Evolutionary conservation across 1,140 invertebrate genomes (phyloP).

Genomic region (Bombus huntii): DNA sequence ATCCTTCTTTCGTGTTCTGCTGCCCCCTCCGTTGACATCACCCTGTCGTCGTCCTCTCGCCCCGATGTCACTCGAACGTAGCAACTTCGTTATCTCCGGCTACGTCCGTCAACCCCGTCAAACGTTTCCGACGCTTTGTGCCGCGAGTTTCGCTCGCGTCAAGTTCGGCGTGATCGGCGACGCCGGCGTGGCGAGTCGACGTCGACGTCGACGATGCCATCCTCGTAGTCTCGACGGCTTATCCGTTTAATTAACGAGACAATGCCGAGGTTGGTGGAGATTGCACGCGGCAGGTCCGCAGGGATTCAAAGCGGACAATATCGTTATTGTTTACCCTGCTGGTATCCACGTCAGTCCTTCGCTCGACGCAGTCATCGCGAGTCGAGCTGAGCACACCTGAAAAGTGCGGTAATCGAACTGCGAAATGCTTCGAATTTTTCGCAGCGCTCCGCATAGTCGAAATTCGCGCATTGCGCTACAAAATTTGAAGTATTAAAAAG

Average conservation of each 20-base stretch:
- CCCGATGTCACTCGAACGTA: constrained; percentile 41
- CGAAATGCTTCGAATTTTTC: neutral
- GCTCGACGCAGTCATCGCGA: neutral
- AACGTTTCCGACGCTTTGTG: constrained; percentile 75
- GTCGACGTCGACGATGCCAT: constrained; percentile 18
- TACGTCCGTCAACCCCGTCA: constrained; percentile 75
- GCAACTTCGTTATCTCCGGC: constrained; percentile 70
- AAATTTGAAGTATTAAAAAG: too few relatives aligned
- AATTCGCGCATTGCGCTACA: neutral
- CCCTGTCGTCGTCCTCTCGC: neutral
- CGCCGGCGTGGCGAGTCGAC: constrained; percentile 14
- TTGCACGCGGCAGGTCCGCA: constrained; percentile 63
- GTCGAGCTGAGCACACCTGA: neutral
- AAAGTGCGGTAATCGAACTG: constrained; percentile 1
- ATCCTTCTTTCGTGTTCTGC: constrained; percentile 18
- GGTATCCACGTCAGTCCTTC: constrained; percentile 6
- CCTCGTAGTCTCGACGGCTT: constrained; percentile 70
- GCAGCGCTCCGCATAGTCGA: too few relatives aligned
- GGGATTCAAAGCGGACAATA: constrained; percentile 71
- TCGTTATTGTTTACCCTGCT: constrained; percentile 68
- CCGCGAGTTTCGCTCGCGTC: constrained; percentile 41
- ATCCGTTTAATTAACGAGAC: constrained; percentile 82
- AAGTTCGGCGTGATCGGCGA: constrained; percentile 32
- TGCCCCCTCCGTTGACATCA: neutral
- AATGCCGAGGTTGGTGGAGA: constrained; percentile 71